A percentile compares a stretch with the other conserved stretches of the same genome.
Conservation (phyloP, 92 coral and sea anemone genomes). For the Isaurus tuberculatus region DNA sequence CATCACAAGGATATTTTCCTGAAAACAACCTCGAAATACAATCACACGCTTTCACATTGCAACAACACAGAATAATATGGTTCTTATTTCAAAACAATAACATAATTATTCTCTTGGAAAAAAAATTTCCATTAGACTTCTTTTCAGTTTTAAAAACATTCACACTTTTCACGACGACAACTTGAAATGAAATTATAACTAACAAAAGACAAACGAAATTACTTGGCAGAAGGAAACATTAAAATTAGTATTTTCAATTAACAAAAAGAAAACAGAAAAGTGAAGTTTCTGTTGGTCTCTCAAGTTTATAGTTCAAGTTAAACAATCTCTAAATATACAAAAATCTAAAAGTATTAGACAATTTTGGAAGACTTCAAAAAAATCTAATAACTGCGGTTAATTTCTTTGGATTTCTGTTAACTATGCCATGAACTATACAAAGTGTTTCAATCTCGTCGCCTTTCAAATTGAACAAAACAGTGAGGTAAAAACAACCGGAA, state of each 20-base stretch:
- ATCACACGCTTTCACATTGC: conserved; percentile 2
- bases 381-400: background rate
- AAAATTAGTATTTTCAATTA: background rate
- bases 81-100: conserved; percentile 16
- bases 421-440: background rate
- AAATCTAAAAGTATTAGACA: background rate
- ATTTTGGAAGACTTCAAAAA: background rate
- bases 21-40: conserved; percentile 31
- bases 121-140: background rate
- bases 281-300: background rate
- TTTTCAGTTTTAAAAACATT: background rate
- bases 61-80: background rate
- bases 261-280: background rate
- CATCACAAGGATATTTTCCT: background rate
- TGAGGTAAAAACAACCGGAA: conserved; percentile 31
- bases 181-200: background rate
- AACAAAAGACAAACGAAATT: background rate
- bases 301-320: background rate
- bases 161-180: background rate
- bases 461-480: conserved; percentile 18
- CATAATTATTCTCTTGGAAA: conserved; percentile 25
- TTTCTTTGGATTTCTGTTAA: background rate
- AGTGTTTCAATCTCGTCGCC: conserved; percentile 23
- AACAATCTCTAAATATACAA: background rate
- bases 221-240: background rate